phyloP scores from a whole-genome alignment of 1,140 invertebrate genomes.

The Diorhabda carinulata region DNA sequence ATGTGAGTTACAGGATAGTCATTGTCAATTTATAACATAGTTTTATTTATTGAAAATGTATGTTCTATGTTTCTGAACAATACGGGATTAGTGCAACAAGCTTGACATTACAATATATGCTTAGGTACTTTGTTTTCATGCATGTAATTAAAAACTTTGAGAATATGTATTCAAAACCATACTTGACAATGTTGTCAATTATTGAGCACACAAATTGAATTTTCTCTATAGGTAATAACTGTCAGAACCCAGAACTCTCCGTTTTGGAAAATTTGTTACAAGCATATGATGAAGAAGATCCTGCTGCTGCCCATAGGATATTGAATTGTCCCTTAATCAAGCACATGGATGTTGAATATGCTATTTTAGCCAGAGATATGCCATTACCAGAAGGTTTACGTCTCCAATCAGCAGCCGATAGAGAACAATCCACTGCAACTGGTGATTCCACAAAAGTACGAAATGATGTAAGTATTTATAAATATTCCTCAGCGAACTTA shows the following conservation, averaged over 20 bases:
- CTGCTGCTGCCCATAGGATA: constrained; percentile 69
- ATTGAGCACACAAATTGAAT: too few relatives aligned
- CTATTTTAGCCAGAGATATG: constrained; percentile 74
- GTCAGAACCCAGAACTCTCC: constrained; percentile 71
- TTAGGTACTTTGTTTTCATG: too few relatives aligned
- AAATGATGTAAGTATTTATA: background rate
- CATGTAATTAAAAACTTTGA: too few relatives aligned
- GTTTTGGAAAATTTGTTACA: constrained; percentile 79
- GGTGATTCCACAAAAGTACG: background rate
- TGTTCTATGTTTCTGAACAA: too few relatives aligned
- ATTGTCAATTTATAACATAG: too few relatives aligned
- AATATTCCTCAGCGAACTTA: background rate
- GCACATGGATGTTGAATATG: constrained; percentile 93
- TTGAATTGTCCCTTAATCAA: constrained; percentile 85
- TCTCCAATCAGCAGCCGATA: background rate
- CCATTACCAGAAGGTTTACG: constrained; percentile 60
- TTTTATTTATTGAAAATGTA: too few relatives aligned
- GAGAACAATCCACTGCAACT: background rate
- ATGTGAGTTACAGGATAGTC: too few relatives aligned
- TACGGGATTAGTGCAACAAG: too few relatives aligned
- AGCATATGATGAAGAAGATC: constrained; percentile 88
- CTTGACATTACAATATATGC: too few relatives aligned
- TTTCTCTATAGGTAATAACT: constrained; percentile 63
- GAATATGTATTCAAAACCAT: too few relatives aligned
- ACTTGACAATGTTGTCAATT: too few relatives aligned